Evolutionary conservation across 2,113 vertebrate species (phyloP), one percentile per base, ranked within the genome.

Genomic region (Microtus ochrogaster): DNA sequence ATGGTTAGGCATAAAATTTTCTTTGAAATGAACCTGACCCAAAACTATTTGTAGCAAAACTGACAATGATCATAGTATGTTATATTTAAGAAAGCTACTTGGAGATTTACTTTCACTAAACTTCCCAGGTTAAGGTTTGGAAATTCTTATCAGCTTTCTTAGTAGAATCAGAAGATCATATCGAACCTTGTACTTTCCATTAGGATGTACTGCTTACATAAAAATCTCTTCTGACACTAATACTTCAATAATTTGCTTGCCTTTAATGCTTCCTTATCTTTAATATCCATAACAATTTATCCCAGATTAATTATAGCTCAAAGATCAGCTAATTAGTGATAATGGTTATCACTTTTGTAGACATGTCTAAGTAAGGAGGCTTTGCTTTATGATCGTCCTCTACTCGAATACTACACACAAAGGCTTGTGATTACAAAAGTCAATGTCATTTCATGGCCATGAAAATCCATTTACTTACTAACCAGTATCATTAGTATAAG

Each of bases 311-410:
- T 99, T 98, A 98, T 98, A 98, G 98, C 97, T 98, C 96, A 95
- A 96, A 96, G 97, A 99, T 98, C 97, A 98, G 97, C 98, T 99
- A 99, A 99, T 99, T 99, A 99, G 98, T 84, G 98, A 81, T 92
- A 98, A 96, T 98, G 97, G 98, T 98, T 98, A 98, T 98, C 96
- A 98, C 98, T 98, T 98, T 98, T 96, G 91, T 90, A 98, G 98
- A 96, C 98, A 97, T 97, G 92, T 98, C 97, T 97, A 97, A 96
- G 96, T 98, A 98, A 99, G 98, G 98, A 95, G 92, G 89, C 97
- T 95, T 98, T 98, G 95, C 90, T 98, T 98, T 98, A 95, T 96
- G 95, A 98, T 91, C 0, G 9, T 41, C 98, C 77, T 92, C 94
- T 89, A 36, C 89, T 98, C 91, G 55, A 74, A 66, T 95, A 94